A percentile compares a stretch with the other conserved stretches of the same genome.
phyloP scores from a whole-genome alignment of 2,797 vertebrate species.

The Mycteria americana region DNA sequence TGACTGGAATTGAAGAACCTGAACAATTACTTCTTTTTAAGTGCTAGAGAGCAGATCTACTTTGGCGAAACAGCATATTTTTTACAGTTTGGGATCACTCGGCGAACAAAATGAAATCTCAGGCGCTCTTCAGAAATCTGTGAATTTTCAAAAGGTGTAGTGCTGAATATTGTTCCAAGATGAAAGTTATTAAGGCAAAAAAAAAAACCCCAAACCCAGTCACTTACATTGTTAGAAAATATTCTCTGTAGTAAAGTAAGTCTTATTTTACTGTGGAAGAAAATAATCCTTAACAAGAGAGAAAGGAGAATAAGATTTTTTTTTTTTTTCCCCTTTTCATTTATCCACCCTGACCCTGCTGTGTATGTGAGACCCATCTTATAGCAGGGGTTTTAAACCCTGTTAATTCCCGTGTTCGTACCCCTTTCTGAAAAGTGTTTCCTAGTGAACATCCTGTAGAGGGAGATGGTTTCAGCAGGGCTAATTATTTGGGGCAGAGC shows the following conservation, averaged over 20 bases:
- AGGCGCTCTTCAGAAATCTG: background rate
- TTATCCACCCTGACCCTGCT: background rate
- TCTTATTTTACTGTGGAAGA: background rate
- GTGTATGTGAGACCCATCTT: background rate
- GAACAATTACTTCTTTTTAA: background rate
- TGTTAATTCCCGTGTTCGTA: background rate
- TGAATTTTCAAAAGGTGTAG: background rate
- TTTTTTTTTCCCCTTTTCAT: background rate
- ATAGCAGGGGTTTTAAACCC: background rate
- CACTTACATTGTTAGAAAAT: background rate
- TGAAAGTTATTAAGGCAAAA: background rate
- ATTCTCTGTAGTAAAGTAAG: background rate
- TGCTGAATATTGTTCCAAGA: background rate
- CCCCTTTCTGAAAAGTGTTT: background rate
- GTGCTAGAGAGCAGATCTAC: background rate
- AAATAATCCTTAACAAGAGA: background rate
- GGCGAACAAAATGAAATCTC: background rate
- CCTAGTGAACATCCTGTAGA: background rate
- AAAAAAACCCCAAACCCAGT: no score
- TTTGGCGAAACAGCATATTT: rapidly evolving
- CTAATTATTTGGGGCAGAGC: background rate
- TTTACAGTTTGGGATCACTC: background rate
- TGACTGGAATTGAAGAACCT: background rate
- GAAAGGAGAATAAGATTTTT: background rate
- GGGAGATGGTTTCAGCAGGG: background rate